phyloP scores from a whole-genome alignment of 2,888 invertebrate genomes.

The Brachynemurus nebulosus region DNA sequence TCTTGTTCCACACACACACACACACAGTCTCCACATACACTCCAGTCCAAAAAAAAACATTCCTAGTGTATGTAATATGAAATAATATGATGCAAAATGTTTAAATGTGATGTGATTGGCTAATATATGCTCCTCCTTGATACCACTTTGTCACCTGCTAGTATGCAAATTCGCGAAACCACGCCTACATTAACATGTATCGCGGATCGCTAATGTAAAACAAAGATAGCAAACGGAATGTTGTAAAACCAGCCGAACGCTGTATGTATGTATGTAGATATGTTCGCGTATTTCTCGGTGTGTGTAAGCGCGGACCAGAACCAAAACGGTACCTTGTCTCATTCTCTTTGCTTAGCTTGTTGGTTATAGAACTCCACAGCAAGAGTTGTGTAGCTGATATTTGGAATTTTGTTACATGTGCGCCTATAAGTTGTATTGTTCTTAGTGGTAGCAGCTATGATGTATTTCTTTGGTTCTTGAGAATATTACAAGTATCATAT shows the following conservation, averaged over 20 bases:
- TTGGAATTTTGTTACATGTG: too few species aligned
- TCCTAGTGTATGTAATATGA: background rate
- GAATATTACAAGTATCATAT: too few species aligned
- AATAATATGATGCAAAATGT: slow-evolving; percentile 1
- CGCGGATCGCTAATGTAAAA: background rate
- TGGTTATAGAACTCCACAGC: too few species aligned
- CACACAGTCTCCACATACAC: background rate
- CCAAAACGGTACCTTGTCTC: too few species aligned
- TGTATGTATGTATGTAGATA: background rate
- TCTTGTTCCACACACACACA: background rate
- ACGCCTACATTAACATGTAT: slow-evolving; percentile 14
- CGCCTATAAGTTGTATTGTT: too few species aligned
- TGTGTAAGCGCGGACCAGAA: too few species aligned
- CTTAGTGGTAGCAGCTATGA: too few species aligned
- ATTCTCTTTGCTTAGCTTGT: too few species aligned
- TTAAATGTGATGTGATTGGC: slow-evolving; percentile 25
- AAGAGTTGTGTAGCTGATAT: too few species aligned
- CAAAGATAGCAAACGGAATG: background rate
- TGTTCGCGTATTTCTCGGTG: background rate
- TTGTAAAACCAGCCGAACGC: background rate
- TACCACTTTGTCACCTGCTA: slow-evolving; percentile 35
- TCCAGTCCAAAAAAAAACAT: background rate
- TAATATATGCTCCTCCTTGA: slow-evolving; percentile 27
- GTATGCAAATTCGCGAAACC: slow-evolving; percentile 32
- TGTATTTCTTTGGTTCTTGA: too few species aligned